A percentile compares a stretch with the other conserved stretches of the same genome.
Evolutionary conservation across 2,113 vertebrate species (phyloP).

Genomic region (Catagonus wagneri): DNA sequence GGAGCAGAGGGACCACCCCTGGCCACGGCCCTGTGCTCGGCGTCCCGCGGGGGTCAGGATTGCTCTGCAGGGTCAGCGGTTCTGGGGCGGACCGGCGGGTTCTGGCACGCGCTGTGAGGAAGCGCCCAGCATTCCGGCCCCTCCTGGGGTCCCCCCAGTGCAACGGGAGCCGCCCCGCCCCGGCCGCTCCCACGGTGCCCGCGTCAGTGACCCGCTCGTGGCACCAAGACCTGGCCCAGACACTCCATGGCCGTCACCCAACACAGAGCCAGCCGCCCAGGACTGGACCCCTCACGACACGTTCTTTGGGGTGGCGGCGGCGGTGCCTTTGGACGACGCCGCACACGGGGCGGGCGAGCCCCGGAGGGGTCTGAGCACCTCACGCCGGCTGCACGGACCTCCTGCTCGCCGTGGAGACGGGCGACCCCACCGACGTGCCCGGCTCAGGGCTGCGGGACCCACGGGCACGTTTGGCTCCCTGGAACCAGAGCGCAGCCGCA

Average conservation of each 20-base stretch:
- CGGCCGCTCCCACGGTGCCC: not conserved
- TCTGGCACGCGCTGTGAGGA: not conserved
- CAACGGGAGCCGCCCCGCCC: not conserved
- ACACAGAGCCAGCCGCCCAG: not conserved
- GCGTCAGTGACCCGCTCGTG: rapidly evolving
- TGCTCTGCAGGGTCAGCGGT: not conserved
- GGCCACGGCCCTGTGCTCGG: no score
- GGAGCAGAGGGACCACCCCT: no score
- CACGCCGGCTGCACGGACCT: constrained; percentile 95
- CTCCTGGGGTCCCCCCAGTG: not conserved
- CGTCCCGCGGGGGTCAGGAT: not conserved
- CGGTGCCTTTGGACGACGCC: constrained; percentile 93
- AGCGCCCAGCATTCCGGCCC: not conserved
- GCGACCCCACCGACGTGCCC: constrained; percentile 91
- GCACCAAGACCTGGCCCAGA: not conserved
- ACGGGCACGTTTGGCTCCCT: constrained; percentile 55
- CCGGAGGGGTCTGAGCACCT: constrained; percentile 93
- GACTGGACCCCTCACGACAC: not conserved
- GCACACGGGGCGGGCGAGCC: constrained; percentile 91
- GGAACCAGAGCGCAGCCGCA: constrained; percentile 93
- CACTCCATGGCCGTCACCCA: not conserved
- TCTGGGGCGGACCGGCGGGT: not conserved
- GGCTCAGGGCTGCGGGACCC: constrained; percentile 91
- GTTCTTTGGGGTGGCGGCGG: constrained; percentile 80
- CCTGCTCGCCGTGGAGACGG: constrained; percentile 93